Conservation (phyloP, 1,140 invertebrate genomes). For the Drosophila tani region DNA sequence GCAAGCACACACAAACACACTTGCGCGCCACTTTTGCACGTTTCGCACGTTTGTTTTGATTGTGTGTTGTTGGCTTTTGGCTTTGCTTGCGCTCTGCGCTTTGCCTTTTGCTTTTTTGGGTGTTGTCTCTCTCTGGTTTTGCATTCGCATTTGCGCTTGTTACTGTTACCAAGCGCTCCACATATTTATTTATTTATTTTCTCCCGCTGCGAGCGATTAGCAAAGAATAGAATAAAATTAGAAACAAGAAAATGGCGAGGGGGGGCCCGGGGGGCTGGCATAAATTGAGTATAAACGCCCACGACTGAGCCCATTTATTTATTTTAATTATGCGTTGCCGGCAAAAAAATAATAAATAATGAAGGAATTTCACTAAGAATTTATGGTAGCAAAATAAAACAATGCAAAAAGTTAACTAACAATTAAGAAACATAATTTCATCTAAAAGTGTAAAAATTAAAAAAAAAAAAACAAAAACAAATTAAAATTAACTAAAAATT, state of each 20-base stretch:
- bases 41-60: constrained; percentile 38
- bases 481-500: too few relatives aligned
- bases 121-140: constrained; percentile 19
- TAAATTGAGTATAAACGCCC: constrained; percentile 42
- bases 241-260: constrained; percentile 15
- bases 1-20: constrained; percentile 13
- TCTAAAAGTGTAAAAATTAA: neutral
- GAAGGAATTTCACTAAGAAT: neutral
- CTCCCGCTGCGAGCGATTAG: constrained; percentile 13
- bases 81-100: constrained; percentile 1
- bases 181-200: constrained; percentile 30
- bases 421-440: neutral
- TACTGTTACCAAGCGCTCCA: constrained; percentile 49
- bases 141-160: constrained; percentile 16
- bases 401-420: neutral
- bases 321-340: constrained; percentile 35
- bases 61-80: constrained; percentile 33
- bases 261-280: neutral
- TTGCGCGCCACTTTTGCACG: constrained; percentile 15
- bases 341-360: neutral
- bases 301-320: constrained; percentile 47
- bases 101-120: constrained; percentile 15
- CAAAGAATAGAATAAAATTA: constrained; percentile 31
- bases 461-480: too few relatives aligned
- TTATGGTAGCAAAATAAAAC: neutral